These are phyloP conservation scores for Bos taurus DNA, from an alignment of 2,113 vertebrate species.

Conservation along the genomic window DNA sequence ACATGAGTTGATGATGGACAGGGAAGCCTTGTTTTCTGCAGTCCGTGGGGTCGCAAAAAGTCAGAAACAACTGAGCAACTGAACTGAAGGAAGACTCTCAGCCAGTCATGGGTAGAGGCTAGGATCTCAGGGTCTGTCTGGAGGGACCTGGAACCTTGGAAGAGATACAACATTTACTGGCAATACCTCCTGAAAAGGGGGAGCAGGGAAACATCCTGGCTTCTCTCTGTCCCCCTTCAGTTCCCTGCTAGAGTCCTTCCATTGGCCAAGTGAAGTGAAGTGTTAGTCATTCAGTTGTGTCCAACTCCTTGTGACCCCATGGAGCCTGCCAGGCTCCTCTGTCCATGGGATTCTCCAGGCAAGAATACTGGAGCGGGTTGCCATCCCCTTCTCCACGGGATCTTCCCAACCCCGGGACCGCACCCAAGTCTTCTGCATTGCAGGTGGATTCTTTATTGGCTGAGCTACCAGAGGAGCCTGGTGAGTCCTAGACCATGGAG, in stretches of 20 bases:
- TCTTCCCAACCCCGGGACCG: not conserved
- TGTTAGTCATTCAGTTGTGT: not conserved
- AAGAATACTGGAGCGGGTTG: not conserved
- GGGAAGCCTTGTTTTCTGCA: not conserved
- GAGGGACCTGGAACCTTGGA: not conserved
- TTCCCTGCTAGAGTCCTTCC: not conserved
- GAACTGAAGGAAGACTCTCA: not conserved
- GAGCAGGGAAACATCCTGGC: not conserved
- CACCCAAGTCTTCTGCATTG: not conserved
- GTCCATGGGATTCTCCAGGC: not conserved
- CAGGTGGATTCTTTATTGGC: not conserved
- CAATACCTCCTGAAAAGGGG: not conserved
- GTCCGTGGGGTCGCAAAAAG: not conserved
- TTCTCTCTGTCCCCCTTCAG: not conserved
- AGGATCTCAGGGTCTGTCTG: not conserved
- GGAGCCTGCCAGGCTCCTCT: not conserved
- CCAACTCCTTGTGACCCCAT: not conserved
- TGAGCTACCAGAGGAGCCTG: not conserved
- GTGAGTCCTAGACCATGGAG: not conserved
- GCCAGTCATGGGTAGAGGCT: not conserved
- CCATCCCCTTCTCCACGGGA: not conserved
- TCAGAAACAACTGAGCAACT: not conserved
- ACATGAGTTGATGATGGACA: not conserved
- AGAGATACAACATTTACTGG: not conserved
- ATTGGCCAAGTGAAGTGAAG: not conserved